Conservation (phyloP, 2,113 vertebrate genomes). For the Pseudorhombus dupliciocellatus region DNA sequence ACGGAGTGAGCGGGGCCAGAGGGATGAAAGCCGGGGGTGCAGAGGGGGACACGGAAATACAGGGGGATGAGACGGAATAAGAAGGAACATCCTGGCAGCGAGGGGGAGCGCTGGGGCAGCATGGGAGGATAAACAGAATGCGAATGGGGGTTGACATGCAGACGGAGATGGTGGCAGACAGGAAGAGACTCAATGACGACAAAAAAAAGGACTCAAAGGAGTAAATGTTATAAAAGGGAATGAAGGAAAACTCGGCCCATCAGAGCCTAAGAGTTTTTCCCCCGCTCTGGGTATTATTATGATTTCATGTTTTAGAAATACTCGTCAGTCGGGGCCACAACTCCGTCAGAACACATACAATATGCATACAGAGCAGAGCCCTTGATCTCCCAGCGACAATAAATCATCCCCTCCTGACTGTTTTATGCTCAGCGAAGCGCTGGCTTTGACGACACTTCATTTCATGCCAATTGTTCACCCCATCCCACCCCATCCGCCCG, state of each 20-base stretch:
- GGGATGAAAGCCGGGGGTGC: neutral
- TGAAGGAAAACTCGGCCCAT: neutral
- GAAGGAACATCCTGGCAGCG: constrained; percentile 20
- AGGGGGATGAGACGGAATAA: constrained; percentile 25
- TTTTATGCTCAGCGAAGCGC: constrained; percentile 63
- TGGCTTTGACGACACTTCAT: constrained; percentile 70
- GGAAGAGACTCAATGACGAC: constrained; percentile 7
- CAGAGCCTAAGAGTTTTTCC: constrained; percentile 14
- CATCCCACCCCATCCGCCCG: neutral
- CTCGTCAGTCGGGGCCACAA: constrained; percentile 12
- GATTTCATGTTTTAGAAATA: constrained; percentile 39
- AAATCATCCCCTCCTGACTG: constrained; percentile 66
- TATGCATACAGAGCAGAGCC: constrained; percentile 50
- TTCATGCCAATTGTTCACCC: constrained; percentile 69
- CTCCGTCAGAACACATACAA: constrained; percentile 51
- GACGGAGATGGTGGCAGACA: constrained; percentile 10
- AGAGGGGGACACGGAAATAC: neutral
- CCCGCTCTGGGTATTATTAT: constrained; percentile 17
- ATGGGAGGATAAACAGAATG: constrained; percentile 15
- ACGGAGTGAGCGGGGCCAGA: constrained; percentile 2
- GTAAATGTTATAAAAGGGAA: neutral
- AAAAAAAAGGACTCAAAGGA: neutral
- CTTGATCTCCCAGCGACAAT: constrained; percentile 57
- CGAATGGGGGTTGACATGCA: constrained; percentile 30
- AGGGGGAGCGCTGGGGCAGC: constrained; percentile 16